Base-by-base conservation (phyloP, 2,797 vertebrate species). In the Ceryle rudis region DNA sequence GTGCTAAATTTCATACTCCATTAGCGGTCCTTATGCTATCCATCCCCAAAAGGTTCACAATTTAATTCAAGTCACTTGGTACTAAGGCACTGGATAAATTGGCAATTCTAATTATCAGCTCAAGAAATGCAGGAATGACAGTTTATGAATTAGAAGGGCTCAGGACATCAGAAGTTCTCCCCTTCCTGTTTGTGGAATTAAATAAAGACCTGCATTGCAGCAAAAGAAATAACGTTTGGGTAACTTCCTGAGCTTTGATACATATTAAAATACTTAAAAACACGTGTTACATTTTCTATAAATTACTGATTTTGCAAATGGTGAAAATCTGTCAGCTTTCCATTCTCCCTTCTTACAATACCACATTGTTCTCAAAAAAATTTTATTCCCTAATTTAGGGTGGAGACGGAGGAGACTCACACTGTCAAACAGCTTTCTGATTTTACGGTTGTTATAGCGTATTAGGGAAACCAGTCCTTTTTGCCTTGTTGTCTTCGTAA, bases 41-140 rank as follows among this genome's bases (percentile, higher is more conserved):
- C 84, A 91, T 91, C 69, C 84, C 94, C 89, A 89, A 62, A 96
- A 93, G 94, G 94, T 60, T 97, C 75, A 81, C 81, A 91, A 93
- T 95, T 84, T 96, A 96, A 97, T 96, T 95, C 75, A 71, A 95
- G 87, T 90, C 96, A 94, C 91, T 96, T 91, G 90, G 88, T 86
- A 61, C 51, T 75, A 79, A 69, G 86, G 88, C 79, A 82, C 41
- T 67, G 89, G 79, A 91, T 96, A 95, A 95, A 96, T 95, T 3
- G 0, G 9, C 64, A 95, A 92, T 91, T 85, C 66, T 93, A 86
- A 97, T 94, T 92, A 92, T 71, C 79, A 94, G 85, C 67, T 97
- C 89, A 42, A 77, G 58, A 94, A 96, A 89, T 41, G 14, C 35
- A 91, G 52, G 64, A 92, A 89, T 57, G 94, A 90, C 93, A 81